A percentile compares a stretch with the other conserved stretches of the same genome.
phyloP scores from a whole-genome alignment of 2,797 vertebrate genomes.

The Enteromius trimaculatus region DNA sequence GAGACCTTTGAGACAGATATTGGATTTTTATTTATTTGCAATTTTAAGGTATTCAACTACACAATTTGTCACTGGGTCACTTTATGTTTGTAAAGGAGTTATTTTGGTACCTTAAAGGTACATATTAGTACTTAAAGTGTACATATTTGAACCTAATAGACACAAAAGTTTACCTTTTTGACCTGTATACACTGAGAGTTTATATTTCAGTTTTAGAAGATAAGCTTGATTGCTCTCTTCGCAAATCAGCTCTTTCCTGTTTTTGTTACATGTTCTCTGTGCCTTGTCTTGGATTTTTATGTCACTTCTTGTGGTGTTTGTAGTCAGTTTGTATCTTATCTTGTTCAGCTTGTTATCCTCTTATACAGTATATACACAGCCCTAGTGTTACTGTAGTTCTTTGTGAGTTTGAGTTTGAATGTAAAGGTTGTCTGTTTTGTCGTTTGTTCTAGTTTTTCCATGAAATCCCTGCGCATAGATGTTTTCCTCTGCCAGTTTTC shows the following conservation, averaged over 20 bases:
- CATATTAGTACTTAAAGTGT: no score
- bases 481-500: no score
- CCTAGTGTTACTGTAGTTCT: neutral
- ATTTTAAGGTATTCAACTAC: neutral
- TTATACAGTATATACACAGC: neutral
- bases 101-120: no score
- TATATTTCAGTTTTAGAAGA: no score
- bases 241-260: neutral
- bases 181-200: no score
- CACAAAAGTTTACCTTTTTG: no score
- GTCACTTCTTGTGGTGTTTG: neutral
- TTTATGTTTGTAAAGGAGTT: no score
- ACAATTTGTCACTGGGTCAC: no score
- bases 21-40: neutral
- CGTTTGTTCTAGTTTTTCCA: neutral
- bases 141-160: no score
- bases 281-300: neutral
- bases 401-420: neutral
- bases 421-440: neutral
- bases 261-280: neutral
- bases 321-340: neutral
- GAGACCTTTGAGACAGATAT: no score
- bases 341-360: neutral
- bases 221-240: no score
- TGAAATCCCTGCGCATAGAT: neutral